Evolutionary conservation across 2,113 vertebrate species (phyloP).

Genomic region (Sander vitreus): DNA sequence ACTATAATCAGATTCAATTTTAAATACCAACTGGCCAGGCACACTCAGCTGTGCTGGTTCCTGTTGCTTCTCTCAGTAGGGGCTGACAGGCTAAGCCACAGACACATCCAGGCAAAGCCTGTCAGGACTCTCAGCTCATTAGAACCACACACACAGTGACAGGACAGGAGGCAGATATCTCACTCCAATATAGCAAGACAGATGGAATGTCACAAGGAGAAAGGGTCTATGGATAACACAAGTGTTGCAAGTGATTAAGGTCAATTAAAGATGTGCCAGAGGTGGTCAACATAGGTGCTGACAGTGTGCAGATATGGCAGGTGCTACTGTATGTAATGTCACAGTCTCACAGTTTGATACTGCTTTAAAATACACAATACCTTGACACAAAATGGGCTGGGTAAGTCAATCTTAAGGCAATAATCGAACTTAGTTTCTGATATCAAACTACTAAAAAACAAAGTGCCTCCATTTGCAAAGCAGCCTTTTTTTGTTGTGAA

Average conservation of each 20-base stretch:
- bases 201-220: slow-evolving; percentile 72
- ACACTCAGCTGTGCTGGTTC: slow-evolving; percentile 27
- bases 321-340: neutral
- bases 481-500: slow-evolving; percentile 28
- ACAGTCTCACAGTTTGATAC: neutral
- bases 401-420: slow-evolving; percentile 6
- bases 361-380: slow-evolving; percentile 1
- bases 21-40: neutral
- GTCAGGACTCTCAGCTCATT: slow-evolving; percentile 76
- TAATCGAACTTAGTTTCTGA: slow-evolving; percentile 13
- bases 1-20: too few species aligned
- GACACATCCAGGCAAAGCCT: slow-evolving; percentile 56
- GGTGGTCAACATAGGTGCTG: slow-evolving; percentile 10
- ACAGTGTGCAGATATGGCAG: neutral
- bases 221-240: slow-evolving; percentile 56
- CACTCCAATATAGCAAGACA: slow-evolving; percentile 73
- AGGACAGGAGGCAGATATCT: slow-evolving; percentile 74
- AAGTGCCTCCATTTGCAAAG: slow-evolving; percentile 15
- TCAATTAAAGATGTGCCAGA: slow-evolving; percentile 31
- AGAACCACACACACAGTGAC: slow-evolving; percentile 62
- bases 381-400: slow-evolving; percentile 1
- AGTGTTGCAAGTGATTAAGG: slow-evolving; percentile 23
- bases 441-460: slow-evolving; percentile 21
- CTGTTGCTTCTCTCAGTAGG: slow-evolving; percentile 51
- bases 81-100: slow-evolving; percentile 51